Conservation (phyloP, 2,113 vertebrate genomes). For the Orycteropus afer region DNA sequence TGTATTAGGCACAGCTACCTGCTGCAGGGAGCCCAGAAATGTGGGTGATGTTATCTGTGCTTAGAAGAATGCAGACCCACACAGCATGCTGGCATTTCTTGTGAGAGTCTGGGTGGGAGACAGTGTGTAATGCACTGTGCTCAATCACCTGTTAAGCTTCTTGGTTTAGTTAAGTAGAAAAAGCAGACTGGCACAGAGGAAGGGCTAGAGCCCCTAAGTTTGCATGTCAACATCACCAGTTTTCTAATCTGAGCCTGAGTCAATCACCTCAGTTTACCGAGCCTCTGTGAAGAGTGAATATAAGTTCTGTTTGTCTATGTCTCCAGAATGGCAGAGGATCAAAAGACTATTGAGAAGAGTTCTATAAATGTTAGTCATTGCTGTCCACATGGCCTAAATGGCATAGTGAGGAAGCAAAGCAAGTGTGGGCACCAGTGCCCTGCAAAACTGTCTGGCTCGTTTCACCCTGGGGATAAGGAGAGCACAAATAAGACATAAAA, state of each 20-base stretch:
- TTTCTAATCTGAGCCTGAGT: not conserved
- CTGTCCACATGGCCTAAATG: not conserved
- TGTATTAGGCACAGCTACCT: not conserved
- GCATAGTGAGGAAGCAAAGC: not conserved
- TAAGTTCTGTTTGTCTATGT: not conserved
- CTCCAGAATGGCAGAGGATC: not conserved
- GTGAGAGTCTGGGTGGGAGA: too few species aligned
- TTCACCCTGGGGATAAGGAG: not conserved
- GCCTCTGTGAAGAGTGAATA: not conserved
- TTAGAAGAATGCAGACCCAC: too few species aligned
- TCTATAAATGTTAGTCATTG: not conserved
- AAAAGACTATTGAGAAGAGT: not conserved
- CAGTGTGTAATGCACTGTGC: not conserved
- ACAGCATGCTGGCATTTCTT: not conserved
- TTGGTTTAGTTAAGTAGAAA: not conserved
- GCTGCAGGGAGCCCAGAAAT: not conserved
- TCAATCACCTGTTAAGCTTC: not conserved
- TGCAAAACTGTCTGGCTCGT: not conserved
- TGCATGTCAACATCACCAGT: not conserved
- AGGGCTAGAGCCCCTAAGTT: not conserved
- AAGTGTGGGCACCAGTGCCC: not conserved
- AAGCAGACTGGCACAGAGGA: not conserved
- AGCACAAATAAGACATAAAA: not conserved
- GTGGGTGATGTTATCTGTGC: not conserved
- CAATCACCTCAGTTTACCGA: not conserved